These are phyloP conservation scores for Theretra japonica DNA, from an alignment of 2,888 invertebrate genomes.

Conservation along the genomic window DNA sequence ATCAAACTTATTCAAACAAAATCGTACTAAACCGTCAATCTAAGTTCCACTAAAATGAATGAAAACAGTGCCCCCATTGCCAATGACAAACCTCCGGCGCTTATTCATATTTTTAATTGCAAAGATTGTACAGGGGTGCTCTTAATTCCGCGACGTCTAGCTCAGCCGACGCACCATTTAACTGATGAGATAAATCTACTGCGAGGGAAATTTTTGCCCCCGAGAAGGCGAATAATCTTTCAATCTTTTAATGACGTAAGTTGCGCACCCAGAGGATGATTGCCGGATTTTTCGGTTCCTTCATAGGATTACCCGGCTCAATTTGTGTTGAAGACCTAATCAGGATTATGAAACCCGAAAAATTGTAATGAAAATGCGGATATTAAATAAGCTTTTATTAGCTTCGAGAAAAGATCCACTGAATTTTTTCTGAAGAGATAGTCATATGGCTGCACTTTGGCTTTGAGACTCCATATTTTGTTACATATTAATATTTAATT, in stretches of 20 bases:
- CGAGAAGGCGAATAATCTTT: conserved; percentile 74
- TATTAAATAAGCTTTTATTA: conserved; percentile 7
- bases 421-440: conserved; percentile 26
- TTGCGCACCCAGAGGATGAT: conserved; percentile 62
- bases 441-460: too few relatives aligned
- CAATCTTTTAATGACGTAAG: conserved; percentile 82
- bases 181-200: conserved; percentile 81
- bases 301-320: conserved; percentile 43
- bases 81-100: neutral
- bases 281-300: conserved; percentile 53
- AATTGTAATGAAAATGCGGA: conserved; percentile 12
- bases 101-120: conserved; percentile 25
- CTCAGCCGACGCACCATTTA: conserved; percentile 70
- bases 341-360: conserved; percentile 20
- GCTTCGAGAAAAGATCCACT: neutral
- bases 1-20: too few relatives aligned
- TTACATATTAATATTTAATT: too few relatives aligned
- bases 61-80: neutral
- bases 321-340: conserved; percentile 28
- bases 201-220: conserved; percentile 68
- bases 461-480: too few relatives aligned
- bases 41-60: neutral
- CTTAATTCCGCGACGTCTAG: conserved; percentile 57
- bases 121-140: conserved; percentile 18
- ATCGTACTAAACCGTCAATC: neutral